Conservation (phyloP, 2,113 vertebrate species). For the Nycticorax nycticorax region DNA sequence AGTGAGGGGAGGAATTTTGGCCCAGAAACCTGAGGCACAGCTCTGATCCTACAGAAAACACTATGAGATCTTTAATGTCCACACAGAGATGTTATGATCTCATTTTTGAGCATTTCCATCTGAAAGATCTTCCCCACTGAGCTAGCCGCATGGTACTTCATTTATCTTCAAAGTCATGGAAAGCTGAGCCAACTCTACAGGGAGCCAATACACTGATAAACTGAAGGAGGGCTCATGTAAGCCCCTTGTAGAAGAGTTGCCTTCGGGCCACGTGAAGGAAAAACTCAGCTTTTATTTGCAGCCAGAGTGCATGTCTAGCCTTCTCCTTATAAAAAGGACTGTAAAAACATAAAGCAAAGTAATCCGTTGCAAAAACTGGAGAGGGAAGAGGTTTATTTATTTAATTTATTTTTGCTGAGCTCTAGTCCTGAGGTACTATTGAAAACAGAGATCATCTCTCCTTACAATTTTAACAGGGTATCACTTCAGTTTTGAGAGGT, state of each 20-base stretch:
- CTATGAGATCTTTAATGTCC: not conserved
- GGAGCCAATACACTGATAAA: not conserved
- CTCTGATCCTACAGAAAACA: conserved; percentile 11
- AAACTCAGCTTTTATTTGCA: conserved; percentile 14
- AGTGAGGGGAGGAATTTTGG: not conserved
- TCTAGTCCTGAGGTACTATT: not conserved
- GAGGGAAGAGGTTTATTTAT: not conserved
- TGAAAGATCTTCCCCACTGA: conserved; percentile 3
- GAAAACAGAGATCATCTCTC: not conserved
- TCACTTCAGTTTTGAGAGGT: not conserved
- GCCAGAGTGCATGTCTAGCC: not conserved
- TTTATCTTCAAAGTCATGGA: conserved; percentile 31
- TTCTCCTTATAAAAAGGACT: not conserved
- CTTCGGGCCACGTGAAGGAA: not conserved
- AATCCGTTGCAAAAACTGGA: not conserved
- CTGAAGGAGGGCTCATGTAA: not conserved
- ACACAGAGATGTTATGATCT: conserved; percentile 3
- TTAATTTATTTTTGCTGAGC: not conserved
- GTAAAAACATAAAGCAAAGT: not conserved
- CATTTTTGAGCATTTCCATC: not conserved
- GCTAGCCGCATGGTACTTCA: conserved; percentile 8
- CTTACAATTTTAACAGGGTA: not conserved
- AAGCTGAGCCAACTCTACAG: conserved; percentile 18
- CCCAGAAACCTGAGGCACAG: not conserved
- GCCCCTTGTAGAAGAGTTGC: not conserved